These are phyloP conservation scores for Harpagoxenus sublaevis DNA, from an alignment of 2,888 invertebrate species.

Conservation along the genomic window DNA sequence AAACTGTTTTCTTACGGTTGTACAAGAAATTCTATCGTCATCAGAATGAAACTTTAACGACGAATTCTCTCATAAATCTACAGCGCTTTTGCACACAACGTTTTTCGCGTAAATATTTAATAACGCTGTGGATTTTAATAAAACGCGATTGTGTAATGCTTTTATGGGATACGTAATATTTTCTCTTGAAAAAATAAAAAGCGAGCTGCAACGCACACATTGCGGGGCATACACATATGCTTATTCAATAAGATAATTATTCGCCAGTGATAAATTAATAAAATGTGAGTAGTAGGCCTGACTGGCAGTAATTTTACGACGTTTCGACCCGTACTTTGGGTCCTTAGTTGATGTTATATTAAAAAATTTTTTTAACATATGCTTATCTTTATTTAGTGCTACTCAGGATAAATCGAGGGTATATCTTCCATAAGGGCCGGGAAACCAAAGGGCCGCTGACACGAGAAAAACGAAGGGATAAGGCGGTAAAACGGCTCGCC, in stretches of 20 bases:
- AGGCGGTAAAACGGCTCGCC: constrained; percentile 46
- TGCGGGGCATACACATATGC: not conserved
- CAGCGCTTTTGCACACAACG: not conserved
- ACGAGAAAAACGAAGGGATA: constrained; percentile 60
- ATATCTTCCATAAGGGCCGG: not conserved
- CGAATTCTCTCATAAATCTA: not conserved
- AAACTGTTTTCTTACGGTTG: not conserved
- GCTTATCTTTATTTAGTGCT: constrained; percentile 28
- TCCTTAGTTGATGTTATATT: too few species aligned
- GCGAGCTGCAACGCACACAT: not conserved
- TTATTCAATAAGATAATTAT: too few species aligned
- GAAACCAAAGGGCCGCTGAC: not conserved
- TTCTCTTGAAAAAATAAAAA: not conserved
- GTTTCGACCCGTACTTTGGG: too few species aligned
- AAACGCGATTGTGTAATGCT: not conserved
- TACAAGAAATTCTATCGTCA: constrained; percentile 2
- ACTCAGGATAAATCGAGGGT: not conserved
- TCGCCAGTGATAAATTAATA: too few species aligned
- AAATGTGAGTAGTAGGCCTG: too few species aligned
- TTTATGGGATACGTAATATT: not conserved
- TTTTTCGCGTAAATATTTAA: not conserved
- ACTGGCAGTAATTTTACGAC: too few species aligned
- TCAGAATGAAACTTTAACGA: constrained; percentile 27
- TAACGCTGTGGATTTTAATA: not conserved
- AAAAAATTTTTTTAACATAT: too few species aligned